phyloP scores from a whole-genome alignment of 2,113 vertebrate genomes.

The Dicentrarchus labrax region DNA sequence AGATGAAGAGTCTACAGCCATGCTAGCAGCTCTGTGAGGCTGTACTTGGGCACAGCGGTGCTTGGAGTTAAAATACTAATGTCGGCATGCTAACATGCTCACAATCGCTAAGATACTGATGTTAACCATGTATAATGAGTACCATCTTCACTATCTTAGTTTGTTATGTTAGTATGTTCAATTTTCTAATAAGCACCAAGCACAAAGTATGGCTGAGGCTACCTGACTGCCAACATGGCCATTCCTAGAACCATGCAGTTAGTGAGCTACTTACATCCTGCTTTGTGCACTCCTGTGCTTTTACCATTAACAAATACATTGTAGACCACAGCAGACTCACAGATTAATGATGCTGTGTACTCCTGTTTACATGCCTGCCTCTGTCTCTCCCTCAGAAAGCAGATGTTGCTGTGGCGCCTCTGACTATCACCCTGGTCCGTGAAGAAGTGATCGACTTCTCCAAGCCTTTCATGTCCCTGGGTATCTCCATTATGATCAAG shows the following conservation, averaged over 20 bases:
- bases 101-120: background rate
- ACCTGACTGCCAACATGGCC: background rate
- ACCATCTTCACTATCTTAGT: background rate
- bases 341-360: background rate
- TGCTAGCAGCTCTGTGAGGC: background rate
- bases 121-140: background rate
- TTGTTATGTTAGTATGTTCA: background rate
- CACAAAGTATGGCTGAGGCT: background rate
- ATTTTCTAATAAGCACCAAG: background rate
- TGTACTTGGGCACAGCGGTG: background rate
- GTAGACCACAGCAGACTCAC: background rate
- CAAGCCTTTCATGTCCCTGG: slow-evolving; percentile 98
- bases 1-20: background rate
- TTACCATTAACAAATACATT: background rate
- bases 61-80: background rate
- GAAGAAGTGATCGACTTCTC: slow-evolving; percentile 99
- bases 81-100: background rate
- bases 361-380: background rate
- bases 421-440: slow-evolving; percentile 97
- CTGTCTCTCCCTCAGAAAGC: slow-evolving; percentile 88
- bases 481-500: slow-evolving; percentile 99
- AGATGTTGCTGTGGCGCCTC: slow-evolving; percentile 95
- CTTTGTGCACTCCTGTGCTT: background rate
- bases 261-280: too few relatives aligned
- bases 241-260: background rate